A percentile compares a stretch with the other conserved stretches of the same genome.
phyloP scores from a whole-genome alignment of 2,113 vertebrate species.

The Scophthalmus maximus region DNA sequence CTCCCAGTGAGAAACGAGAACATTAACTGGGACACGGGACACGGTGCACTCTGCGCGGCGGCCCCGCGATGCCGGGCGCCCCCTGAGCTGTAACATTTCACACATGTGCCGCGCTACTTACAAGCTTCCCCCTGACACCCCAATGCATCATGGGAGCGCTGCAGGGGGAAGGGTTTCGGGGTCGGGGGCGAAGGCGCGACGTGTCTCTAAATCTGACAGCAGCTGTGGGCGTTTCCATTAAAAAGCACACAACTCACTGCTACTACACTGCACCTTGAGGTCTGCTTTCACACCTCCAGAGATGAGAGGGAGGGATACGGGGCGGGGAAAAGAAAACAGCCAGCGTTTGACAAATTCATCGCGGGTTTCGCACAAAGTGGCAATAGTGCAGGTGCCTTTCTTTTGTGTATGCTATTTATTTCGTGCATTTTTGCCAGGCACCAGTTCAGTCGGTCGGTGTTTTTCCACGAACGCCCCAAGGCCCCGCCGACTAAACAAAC shows the following conservation, averaged over 20 bases:
- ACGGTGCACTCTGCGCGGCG: constrained; percentile 60
- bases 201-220: constrained; percentile 75
- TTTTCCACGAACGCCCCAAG: constrained; percentile 34
- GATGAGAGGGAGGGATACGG: constrained; percentile 15
- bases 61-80: constrained; percentile 52
- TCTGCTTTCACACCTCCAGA: constrained; percentile 23
- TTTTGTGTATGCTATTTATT: constrained; percentile 29
- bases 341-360: constrained; percentile 56
- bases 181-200: constrained; percentile 49
- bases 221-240: constrained; percentile 77
- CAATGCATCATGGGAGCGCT: constrained; percentile 75
- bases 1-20: constrained; percentile 71
- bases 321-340: constrained; percentile 39
- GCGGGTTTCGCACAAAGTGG: constrained; percentile 30
- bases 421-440: constrained; percentile 23
- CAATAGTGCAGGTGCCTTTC: constrained; percentile 17
- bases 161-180: constrained; percentile 47
- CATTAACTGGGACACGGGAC: constrained; percentile 75
- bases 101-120: constrained; percentile 64
- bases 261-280: constrained; percentile 55
- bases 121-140: constrained; percentile 70
- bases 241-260: constrained; percentile 67
- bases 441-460: constrained; percentile 51
- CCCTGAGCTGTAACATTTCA: constrained; percentile 74
- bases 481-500: constrained; percentile 58